A percentile compares a stretch with the other conserved stretches of the same genome.
Conservation (phyloP, 2,888 invertebrate species). For the Pyrrhia umbra region DNA sequence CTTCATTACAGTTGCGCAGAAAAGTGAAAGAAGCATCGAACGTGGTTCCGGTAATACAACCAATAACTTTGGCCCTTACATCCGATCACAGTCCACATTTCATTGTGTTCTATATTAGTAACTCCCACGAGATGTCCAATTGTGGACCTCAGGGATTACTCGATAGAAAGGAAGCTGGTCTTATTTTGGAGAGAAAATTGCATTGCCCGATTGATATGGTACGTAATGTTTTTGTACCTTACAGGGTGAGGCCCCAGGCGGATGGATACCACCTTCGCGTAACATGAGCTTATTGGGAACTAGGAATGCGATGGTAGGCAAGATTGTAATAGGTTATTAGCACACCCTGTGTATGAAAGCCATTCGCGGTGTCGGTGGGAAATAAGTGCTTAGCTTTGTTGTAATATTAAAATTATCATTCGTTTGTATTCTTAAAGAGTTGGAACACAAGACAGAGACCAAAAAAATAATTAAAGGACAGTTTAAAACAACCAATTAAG, state of each 20-base stretch:
- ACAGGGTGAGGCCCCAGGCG: constrained; percentile 47
- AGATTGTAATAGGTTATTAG: constrained; percentile 37
- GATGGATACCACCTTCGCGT: constrained; percentile 41
- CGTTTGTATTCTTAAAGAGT: no score
- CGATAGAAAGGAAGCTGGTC: constrained; percentile 69
- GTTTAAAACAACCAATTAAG: no score
- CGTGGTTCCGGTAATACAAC: constrained; percentile 47
- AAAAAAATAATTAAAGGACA: no score
- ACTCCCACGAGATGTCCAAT: constrained; percentile 60
- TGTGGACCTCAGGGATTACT: constrained; percentile 57
- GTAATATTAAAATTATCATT: no score
- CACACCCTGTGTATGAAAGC: background rate
- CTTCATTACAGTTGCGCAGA: constrained; percentile 18
- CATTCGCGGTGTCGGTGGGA: background rate
- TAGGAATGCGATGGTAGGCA: constrained; percentile 35
- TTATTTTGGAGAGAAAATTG: constrained; percentile 66
- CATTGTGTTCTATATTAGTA: constrained; percentile 73
- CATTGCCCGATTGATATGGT: constrained; percentile 54
- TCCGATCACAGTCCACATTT: constrained; percentile 45
- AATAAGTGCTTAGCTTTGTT: background rate
- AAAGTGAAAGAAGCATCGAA: constrained; percentile 47
- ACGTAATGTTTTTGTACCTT: constrained; percentile 42
- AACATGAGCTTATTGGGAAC: constrained; percentile 40
- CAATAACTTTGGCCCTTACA: constrained; percentile 46
- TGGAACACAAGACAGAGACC: no score